phyloP scores from a whole-genome alignment of 2,888 invertebrate genomes.

The Spodoptera picta region DNA sequence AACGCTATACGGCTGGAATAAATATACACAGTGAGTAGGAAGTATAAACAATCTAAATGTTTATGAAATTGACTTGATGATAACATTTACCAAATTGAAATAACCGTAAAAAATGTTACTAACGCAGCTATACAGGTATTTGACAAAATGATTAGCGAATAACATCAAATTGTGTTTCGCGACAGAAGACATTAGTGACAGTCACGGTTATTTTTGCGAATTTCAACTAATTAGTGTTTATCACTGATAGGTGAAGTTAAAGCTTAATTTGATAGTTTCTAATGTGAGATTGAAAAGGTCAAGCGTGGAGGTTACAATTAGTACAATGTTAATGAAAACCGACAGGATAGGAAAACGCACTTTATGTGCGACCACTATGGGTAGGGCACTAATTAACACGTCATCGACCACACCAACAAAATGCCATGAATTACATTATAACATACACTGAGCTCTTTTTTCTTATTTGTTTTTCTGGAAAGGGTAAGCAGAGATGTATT shows the following conservation, averaged over 20 bases:
- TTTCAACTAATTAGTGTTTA: constrained; percentile 41
- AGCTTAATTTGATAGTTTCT: constrained; percentile 54
- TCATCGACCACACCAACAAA: constrained; percentile 58
- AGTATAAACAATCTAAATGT: neutral
- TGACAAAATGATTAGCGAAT: constrained; percentile 2
- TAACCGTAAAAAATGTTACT: neutral
- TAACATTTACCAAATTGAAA: neutral
- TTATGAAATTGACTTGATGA: neutral
- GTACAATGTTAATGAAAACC: constrained; percentile 67
- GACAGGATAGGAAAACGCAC: constrained; percentile 64
- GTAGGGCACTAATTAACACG: constrained; percentile 76
- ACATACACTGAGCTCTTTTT: too few species aligned
- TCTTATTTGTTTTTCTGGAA: too few species aligned
- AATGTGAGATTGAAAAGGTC: constrained; percentile 56
- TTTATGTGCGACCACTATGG: constrained; percentile 62
- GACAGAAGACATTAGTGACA: constrained; percentile 27
- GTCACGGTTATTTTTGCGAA: constrained; percentile 18
- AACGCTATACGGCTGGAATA: neutral
- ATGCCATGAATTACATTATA: constrained; percentile 51
- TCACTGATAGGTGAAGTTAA: constrained; percentile 24
- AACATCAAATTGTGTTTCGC: neutral
- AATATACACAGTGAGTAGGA: neutral
- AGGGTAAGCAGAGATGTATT: too few species aligned
- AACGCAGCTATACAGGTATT: constrained; percentile 17
- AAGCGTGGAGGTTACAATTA: constrained; percentile 58